These are phyloP conservation scores for Hydractinia symbiolongicarpus DNA, from an alignment of 30 jellyfish, hydroid and myxozoan species.

Conservation along the genomic window DNA sequence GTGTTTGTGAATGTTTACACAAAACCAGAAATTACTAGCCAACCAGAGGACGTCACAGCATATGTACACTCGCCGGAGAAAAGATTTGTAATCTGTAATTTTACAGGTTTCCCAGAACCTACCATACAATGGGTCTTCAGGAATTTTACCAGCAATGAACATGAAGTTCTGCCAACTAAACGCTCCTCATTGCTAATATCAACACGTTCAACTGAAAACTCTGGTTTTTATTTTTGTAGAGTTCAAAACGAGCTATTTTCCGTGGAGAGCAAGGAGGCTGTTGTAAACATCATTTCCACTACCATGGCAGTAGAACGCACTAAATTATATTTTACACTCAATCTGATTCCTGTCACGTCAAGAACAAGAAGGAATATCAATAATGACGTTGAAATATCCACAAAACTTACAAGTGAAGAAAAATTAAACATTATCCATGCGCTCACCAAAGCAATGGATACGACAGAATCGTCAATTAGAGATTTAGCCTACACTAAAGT, in stretches of 20 bases:
- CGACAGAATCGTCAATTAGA: slow-evolving; percentile 13
- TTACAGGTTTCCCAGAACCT: slow-evolving; percentile 47
- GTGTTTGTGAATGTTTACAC: slow-evolving; percentile 25
- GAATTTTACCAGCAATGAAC: slow-evolving; percentile 22
- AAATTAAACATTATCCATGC: not conserved
- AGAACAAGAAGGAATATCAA: no score
- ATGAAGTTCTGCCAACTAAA: slow-evolving; percentile 1
- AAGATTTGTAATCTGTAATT: slow-evolving; percentile 32
- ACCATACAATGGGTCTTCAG: slow-evolving; percentile 26
- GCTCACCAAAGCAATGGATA: slow-evolving; percentile 34
- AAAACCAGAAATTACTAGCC: slow-evolving; percentile 32
- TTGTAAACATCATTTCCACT: slow-evolving; percentile 37
- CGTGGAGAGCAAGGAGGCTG: slow-evolving; percentile 34
- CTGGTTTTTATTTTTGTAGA: slow-evolving; percentile 50
- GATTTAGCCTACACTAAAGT: slow-evolving; percentile 15
- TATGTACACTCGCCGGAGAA: slow-evolving; percentile 26
- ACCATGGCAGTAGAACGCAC: slow-evolving; percentile 21
- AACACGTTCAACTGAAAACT: slow-evolving; percentile 29
- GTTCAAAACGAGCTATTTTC: slow-evolving; percentile 44
- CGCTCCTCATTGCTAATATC: slow-evolving; percentile 23
- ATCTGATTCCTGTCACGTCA: slow-evolving; percentile 9
- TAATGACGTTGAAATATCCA: no score
- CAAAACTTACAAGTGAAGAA: slow-evolving; percentile 9
- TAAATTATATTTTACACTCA: not conserved
- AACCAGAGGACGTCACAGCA: slow-evolving; percentile 33